Evolutionary conservation across 2,113 vertebrate species (phyloP).

Genomic region (Grallaria varia): DNA sequence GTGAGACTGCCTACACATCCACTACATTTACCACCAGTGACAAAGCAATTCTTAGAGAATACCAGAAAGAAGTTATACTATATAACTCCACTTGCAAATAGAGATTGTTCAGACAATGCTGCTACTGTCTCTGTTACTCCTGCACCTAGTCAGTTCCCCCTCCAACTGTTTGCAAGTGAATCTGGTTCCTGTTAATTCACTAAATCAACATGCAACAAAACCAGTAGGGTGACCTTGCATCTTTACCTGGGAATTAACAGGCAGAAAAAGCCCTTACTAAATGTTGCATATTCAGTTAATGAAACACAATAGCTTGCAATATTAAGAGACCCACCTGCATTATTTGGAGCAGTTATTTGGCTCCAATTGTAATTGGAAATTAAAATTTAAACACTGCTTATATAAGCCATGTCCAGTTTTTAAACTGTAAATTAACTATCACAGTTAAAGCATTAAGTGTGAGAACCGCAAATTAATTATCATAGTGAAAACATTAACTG

Average conservation of each 20-base stretch:
- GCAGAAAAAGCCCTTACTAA: not conserved
- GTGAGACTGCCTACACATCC: not conserved
- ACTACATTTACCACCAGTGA: not conserved
- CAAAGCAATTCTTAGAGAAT: not conserved
- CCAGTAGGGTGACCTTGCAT: not conserved
- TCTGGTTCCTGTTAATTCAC: constrained; percentile 6
- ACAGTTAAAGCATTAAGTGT: not conserved
- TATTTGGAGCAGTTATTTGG: not conserved
- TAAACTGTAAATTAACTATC: not conserved
- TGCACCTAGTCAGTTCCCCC: not conserved
- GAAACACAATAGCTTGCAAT: not conserved
- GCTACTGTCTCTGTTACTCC: not conserved
- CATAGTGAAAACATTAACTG: not conserved
- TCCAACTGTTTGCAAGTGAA: not conserved
- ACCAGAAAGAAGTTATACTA: not conserved
- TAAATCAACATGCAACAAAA: not conserved
- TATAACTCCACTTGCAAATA: not conserved
- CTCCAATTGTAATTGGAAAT: not conserved
- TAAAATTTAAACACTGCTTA: not conserved
- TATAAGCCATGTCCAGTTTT: not conserved
- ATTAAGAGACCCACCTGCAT: not conserved
- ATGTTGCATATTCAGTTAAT: not conserved
- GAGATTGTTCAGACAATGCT: not conserved
- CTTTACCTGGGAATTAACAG: not conserved
- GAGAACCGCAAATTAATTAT: not conserved